Percentiles rank a stretch among this genome's conserved stretches.
phyloP scores from a whole-genome alignment of 2,797 vertebrate genomes.

The Sebastes matsubarae region DNA sequence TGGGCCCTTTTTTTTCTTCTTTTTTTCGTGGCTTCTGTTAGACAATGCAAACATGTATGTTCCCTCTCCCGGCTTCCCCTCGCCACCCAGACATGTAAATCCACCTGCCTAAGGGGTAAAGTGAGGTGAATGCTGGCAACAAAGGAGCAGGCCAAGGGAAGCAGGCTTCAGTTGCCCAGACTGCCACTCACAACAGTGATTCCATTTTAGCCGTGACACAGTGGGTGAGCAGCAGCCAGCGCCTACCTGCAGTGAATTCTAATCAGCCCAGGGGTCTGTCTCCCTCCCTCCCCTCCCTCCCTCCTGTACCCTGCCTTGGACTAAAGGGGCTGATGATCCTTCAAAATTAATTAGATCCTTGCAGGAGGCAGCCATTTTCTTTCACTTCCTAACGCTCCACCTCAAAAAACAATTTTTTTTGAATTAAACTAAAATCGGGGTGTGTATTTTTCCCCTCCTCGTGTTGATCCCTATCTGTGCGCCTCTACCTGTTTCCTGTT shows the following conservation, averaged over 20 bases:
- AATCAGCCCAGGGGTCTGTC: slow-evolving; percentile 97
- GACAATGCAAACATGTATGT: slow-evolving; percentile 70
- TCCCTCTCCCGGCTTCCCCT: slow-evolving; percentile 27
- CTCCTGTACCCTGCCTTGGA: slow-evolving; percentile 92
- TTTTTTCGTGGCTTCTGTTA: slow-evolving; percentile 5
- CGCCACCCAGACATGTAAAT: slow-evolving; percentile 74
- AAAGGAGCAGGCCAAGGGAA: slow-evolving; percentile 77
- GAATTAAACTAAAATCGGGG: slow-evolving; percentile 59
- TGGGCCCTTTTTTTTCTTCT: slow-evolving; percentile 14
- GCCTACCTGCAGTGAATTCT: slow-evolving; percentile 99
- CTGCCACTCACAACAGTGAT: slow-evolving; percentile 86
- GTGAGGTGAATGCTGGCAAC: slow-evolving; percentile 81
- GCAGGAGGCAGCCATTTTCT: slow-evolving; percentile 83
- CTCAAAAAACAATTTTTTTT: slow-evolving; percentile 45
- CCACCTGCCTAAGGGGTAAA: slow-evolving; percentile 81
- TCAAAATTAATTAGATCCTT: slow-evolving; percentile 99
- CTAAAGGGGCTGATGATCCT: slow-evolving; percentile 97
- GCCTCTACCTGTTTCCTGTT: slow-evolving; percentile 75
- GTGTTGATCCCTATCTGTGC: slow-evolving; percentile 45
- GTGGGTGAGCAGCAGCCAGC: slow-evolving; percentile 97
- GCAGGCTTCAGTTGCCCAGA: slow-evolving; percentile 79
- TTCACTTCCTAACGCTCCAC: slow-evolving; percentile 71
- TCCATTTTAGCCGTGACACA: slow-evolving; percentile 94
- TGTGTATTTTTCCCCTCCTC: slow-evolving; percentile 21
- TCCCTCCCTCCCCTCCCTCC: slow-evolving; percentile 44